Evolutionary conservation across 2,113 vertebrate species (phyloP).

Genomic region (Rattus norvegicus): GRCr8 NC_086031.1:68006501-68007000

Average conservation of each 20-base stretch:
- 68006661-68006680: neutral
- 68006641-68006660: neutral
- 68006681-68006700: neutral
- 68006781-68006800: neutral
- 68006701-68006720: neutral
- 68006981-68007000: neutral
- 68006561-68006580: neutral
- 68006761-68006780: neutral
- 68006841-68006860: neutral
- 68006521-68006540: neutral
- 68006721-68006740: neutral
- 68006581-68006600: neutral
- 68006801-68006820: neutral
- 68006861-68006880: neutral
- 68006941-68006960: neutral
- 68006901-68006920: neutral
- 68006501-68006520: conserved; percentile 1
- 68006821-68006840: neutral
- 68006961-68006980: neutral
- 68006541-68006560: conserved; percentile 27
- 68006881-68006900: neutral
- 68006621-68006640: neutral
- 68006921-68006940: neutral
- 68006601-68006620: neutral
- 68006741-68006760: neutral